Evolutionary conservation across 2,113 vertebrate genomes (phyloP), one percentile per base, ranked within the genome.

Genomic region (Notothenia coriiceps): DNA sequence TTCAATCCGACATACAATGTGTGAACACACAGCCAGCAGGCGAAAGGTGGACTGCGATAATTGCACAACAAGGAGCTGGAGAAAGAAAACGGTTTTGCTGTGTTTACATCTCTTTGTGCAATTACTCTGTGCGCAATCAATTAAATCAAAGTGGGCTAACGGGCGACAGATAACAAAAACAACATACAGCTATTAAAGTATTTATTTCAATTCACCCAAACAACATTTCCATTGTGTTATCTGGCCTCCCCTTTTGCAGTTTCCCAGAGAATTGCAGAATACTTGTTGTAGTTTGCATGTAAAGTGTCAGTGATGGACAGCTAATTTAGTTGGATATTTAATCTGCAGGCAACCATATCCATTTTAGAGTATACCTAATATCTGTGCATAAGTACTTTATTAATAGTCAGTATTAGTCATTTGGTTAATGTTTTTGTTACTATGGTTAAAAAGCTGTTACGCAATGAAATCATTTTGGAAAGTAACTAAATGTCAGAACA

Each of bases 101-200:
- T 69, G 79, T 51, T 70, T 67, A 54, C 78, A n/a, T 18, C 15
- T 70, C 18, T 43, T 11, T 50, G 50, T 80, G 47, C 61, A 6
- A 22, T 22, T 49, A 56, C 12, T 43, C 20, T 49, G 61, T n/a
- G 35, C n/a, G 25, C 17, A 85, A 70, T 71, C 49, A 52, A 9
- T 68, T 29, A 50, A 47, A 61, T 20, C 22, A 54, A 29, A 66
- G 46, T 62, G 14, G 25, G 74, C 54, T 59, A 22, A 78, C 20
- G 75, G 54, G 59, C 73, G 70, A 62, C 70, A 18, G 54, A 70
- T 62, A 83, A 70, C 22, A 78, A 35, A 64, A 70, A 15, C 11
- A 74, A 64, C 43, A 69, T 65, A 54, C 33, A 51, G 33, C 44
- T 71, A 25, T 56, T 66, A 54, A 10, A 62, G 5, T 18, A 71